Percentiles rank a stretch among this genome's conserved stretches.
phyloP scores from a whole-genome alignment of 2,113 vertebrate species.

The Danio rerio region GRCz12tu NC_133197.1:6018501-6019000 shows the following conservation, averaged over 20 bases:
- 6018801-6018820: constrained; percentile 29
- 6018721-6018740: constrained; percentile 98
- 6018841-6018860: background rate
- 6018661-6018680: background rate
- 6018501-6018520: no score
- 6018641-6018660: background rate
- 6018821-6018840: background rate
- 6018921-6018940: background rate
- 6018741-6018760: constrained; percentile 93
- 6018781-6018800: constrained; percentile 82
- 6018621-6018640: background rate
- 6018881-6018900: background rate
- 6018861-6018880: background rate
- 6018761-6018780: constrained; percentile 91
- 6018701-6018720: constrained; percentile 98
- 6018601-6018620: no score
- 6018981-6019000: no score
- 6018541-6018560: no score
- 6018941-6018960: background rate
- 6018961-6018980: no score
- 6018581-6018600: no score
- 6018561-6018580: no score
- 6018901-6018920: background rate
- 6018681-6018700: constrained; percentile 75
- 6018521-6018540: no score